A percentile compares a stretch with the other conserved stretches of the same genome.
phyloP scores from a whole-genome alignment of 2,888 invertebrate genomes.

The Allophyes oxyacanthae region DNA sequence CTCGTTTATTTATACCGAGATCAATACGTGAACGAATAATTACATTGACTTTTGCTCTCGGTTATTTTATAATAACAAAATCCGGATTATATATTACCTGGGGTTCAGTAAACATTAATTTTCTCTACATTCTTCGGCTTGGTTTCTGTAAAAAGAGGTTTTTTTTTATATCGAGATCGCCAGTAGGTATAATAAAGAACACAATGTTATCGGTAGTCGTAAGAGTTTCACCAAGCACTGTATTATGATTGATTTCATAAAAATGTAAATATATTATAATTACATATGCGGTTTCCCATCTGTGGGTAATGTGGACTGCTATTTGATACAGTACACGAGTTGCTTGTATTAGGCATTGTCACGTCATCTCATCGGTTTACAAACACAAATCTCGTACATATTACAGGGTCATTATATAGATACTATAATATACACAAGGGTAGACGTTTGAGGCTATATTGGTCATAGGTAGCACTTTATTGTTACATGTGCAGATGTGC shows the following conservation, averaged over 20 bases:
- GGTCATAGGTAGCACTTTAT: constrained; percentile 25
- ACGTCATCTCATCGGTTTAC: neutral
- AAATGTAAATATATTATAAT: too few species aligned
- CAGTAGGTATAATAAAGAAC: too few species aligned
- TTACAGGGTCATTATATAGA: too few species aligned
- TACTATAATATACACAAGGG: too few species aligned
- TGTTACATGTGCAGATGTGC: constrained; percentile 20
- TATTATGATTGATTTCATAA: too few species aligned
- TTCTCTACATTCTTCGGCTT: constrained; percentile 19
- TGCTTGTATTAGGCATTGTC: neutral
- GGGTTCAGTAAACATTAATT: constrained; percentile 11
- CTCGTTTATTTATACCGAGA: constrained; percentile 66
- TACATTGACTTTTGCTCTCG: constrained; percentile 65
- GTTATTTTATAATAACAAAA: constrained; percentile 48
- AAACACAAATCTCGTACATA: too few species aligned
- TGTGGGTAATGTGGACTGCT: too few species aligned
- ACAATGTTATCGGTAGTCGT: neutral
- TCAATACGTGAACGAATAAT: constrained; percentile 67
- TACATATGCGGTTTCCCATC: too few species aligned
- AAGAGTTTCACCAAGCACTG: neutral
- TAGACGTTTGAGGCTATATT: constrained; percentile 9
- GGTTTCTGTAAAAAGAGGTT: constrained; percentile 13
- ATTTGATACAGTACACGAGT: too few species aligned
- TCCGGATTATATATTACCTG: constrained; percentile 37
- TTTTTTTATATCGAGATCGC: too few species aligned